These are phyloP conservation scores for Brachionus paranguensis DNA, from an alignment of 1,140 invertebrate species.

Conservation along the genomic window DNA sequence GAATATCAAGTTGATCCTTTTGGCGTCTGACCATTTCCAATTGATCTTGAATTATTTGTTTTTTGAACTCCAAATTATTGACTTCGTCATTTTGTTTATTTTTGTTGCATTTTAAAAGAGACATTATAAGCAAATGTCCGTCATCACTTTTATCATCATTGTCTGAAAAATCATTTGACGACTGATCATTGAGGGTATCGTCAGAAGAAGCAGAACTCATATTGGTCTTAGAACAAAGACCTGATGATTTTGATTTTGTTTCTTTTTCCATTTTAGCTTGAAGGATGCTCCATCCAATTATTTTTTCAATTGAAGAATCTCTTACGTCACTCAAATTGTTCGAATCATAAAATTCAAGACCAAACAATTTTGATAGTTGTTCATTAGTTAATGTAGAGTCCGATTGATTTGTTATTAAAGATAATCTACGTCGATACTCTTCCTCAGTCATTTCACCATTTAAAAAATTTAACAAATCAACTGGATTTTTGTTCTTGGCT, in stretches of 20 bases:
- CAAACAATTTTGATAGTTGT: background rate
- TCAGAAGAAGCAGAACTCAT: background rate
- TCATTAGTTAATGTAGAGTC: background rate
- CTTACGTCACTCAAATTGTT: background rate
- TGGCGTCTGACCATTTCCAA: slow-evolving; percentile 23
- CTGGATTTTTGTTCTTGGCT: background rate
- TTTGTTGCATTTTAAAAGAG: background rate
- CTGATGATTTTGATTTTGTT: slow-evolving; percentile 5
- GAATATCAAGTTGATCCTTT: slow-evolving; percentile 16
- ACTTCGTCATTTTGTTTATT: slow-evolving; percentile 3
- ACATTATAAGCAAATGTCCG: background rate
- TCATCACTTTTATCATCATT: background rate
- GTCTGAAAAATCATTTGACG: background rate
- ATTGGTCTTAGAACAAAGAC: background rate
- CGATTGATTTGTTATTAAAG: background rate
- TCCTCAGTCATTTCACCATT: slow-evolving; percentile 12
- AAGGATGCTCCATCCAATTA: background rate
- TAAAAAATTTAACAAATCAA: background rate
- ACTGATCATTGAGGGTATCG: slow-evolving; percentile 7
- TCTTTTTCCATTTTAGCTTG: background rate
- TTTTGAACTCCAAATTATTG: background rate
- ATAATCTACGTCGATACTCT: background rate
- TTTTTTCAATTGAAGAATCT: background rate
- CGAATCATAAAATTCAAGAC: slow-evolving; percentile 27
- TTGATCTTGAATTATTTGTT: slow-evolving; percentile 30